These are phyloP conservation scores for Sternarchorhynchus goeldii DNA, from an alignment of 2,797 vertebrate genomes.

Conservation along the genomic window DNA sequence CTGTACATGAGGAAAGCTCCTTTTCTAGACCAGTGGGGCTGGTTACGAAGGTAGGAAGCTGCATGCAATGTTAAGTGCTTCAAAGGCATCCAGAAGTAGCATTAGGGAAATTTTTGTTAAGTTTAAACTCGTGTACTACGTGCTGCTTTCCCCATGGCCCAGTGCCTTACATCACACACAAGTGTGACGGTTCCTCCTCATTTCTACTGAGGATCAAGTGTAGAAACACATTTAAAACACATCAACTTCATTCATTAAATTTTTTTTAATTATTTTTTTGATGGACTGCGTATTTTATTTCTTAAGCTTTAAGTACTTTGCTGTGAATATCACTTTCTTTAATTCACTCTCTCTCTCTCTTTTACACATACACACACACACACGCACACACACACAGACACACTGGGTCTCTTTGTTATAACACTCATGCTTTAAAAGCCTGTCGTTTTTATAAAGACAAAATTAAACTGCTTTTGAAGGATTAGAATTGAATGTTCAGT, in stretches of 20 bases:
- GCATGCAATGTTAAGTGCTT: conserved; percentile 33
- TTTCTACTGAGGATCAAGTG: not conserved
- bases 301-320: not conserved
- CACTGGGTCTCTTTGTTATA: not conserved
- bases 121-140: conserved; percentile 41
- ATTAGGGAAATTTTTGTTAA: conserved; percentile 41
- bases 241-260: not conserved
- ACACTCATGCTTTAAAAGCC: conserved; percentile 5
- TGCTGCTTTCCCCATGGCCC: conserved; percentile 22
- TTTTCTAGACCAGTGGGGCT: conserved; percentile 32
- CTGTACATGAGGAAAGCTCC: conserved; percentile 40
- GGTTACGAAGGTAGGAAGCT: conserved; percentile 43
- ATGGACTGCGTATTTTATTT: not conserved
- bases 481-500: conserved; percentile 32
- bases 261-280: not conserved
- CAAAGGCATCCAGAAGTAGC: conserved; percentile 41
- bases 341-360: not conserved
- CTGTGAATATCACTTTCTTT: not conserved
- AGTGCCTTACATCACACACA: not conserved
- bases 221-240: not conserved
- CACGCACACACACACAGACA: not conserved
- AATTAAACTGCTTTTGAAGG: conserved; percentile 45
- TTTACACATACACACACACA: not conserved
- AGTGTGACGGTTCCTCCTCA: not conserved
- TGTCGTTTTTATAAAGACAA: conserved; percentile 26